Conservation (phyloP, 2,797 vertebrate species). For the Gobio occitaniae region DNA sequence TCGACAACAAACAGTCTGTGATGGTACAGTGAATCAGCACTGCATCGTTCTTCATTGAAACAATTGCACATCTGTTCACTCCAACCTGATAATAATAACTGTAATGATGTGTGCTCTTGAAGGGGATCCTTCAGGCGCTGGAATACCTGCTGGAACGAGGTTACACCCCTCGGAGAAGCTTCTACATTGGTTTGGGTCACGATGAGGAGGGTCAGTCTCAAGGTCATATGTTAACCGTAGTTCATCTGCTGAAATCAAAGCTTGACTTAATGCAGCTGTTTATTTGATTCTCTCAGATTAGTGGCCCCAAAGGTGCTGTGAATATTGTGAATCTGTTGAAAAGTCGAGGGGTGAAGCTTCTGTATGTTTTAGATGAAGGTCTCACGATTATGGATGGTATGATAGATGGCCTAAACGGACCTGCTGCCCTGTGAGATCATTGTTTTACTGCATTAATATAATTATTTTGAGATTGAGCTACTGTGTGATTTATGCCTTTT, state of each 20-base stretch:
- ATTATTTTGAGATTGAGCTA: background rate
- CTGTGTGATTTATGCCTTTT: background rate
- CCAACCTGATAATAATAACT: constrained; percentile 21
- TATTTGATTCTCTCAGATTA: background rate
- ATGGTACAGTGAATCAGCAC: constrained; percentile 79
- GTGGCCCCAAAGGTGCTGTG: constrained; percentile 73
- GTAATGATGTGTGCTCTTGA: constrained; percentile 38
- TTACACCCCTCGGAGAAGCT: constrained; percentile 86
- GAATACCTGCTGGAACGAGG: constrained; percentile 88
- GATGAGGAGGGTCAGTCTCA: constrained; percentile 86
- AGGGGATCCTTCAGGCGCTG: constrained; percentile 92
- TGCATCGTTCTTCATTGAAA: background rate
- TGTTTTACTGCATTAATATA: background rate
- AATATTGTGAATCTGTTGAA: constrained; percentile 84
- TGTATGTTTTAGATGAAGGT: constrained; percentile 90
- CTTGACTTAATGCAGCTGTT: background rate
- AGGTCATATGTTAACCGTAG: background rate
- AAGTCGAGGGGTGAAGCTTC: constrained; percentile 79
- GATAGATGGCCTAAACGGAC: constrained; percentile 78
- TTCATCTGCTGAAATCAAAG: background rate
- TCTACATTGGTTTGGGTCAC: constrained; percentile 92
- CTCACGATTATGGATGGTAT: constrained; percentile 82
- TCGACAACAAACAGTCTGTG: constrained; percentile 90
- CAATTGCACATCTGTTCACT: constrained; percentile 24
- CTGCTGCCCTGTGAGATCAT: constrained; percentile 86